Conservation (phyloP, 2,113 vertebrate genomes). For the Pholis gunnellus region DNA sequence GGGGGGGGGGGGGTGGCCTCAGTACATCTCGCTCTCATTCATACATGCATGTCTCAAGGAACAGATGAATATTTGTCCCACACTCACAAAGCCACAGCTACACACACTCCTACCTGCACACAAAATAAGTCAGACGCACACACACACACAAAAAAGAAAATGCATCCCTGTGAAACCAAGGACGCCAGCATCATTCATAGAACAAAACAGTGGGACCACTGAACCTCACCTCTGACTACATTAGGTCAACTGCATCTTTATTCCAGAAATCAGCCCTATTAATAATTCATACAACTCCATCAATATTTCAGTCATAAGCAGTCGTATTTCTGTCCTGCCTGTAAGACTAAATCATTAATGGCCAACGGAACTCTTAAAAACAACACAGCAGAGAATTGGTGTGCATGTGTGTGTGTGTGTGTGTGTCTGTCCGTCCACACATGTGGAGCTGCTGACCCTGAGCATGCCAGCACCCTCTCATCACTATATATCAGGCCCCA, state of each 20-base stretch:
- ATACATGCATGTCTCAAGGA: constrained; percentile 53
- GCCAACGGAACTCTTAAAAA: constrained; percentile 71
- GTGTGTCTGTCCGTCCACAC: constrained; percentile 8
- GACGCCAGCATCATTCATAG: constrained; percentile 12
- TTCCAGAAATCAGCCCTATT: constrained; percentile 74
- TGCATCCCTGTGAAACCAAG: neutral
- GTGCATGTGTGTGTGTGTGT: constrained; percentile 3
- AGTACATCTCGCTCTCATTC: constrained; percentile 41
- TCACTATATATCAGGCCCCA: constrained; percentile 28
- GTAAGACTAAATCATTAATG: constrained; percentile 82
- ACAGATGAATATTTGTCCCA: constrained; percentile 27
- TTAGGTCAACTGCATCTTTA: constrained; percentile 82
- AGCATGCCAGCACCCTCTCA: constrained; percentile 6
- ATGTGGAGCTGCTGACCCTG: constrained; percentile 50
- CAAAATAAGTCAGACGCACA: neutral
- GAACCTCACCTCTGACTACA: constrained; percentile 67
- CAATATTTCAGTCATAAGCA: constrained; percentile 82
- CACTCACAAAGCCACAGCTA: neutral
- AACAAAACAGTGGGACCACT: constrained; percentile 18
- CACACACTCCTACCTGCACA: neutral
- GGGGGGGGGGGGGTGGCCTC: constrained; percentile 14
- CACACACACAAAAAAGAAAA: neutral
- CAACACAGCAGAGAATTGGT: constrained; percentile 58
- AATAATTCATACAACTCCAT: constrained; percentile 73
- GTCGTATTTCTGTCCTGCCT: constrained; percentile 81